These are phyloP conservation scores for Rhabdomys pumilio DNA, from an alignment of 2,797 vertebrate species.

Conservation along the genomic window DNA sequence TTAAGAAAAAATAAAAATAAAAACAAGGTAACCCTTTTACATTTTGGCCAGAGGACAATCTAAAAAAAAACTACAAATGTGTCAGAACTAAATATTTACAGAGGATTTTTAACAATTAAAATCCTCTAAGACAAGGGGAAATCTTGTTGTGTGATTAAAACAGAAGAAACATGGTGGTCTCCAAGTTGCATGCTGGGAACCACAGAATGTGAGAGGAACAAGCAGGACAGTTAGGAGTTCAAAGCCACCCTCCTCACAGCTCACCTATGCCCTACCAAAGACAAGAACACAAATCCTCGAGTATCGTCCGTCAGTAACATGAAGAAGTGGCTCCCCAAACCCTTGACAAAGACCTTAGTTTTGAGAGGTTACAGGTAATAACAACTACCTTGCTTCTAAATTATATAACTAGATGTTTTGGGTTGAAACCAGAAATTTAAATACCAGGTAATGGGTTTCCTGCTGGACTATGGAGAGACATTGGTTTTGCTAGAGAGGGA, in stretches of 20 bases:
- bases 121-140: constrained; percentile 17
- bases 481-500: constrained; percentile 46
- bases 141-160: constrained; percentile 52
- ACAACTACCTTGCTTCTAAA: constrained; percentile 55
- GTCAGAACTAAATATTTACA: constrained; percentile 43
- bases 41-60: background rate
- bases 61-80: constrained; percentile 50
- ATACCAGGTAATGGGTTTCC: constrained; percentile 63
- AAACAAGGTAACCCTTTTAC: background rate
- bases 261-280: constrained; percentile 61
- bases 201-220: background rate
- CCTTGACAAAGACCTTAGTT: constrained; percentile 66
- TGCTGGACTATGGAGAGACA: background rate
- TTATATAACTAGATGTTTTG: constrained; percentile 46
- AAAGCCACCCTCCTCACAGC: background rate
- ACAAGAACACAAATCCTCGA: constrained; percentile 77
- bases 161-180: background rate
- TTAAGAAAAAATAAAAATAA: background rate
- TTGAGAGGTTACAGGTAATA: constrained; percentile 67
- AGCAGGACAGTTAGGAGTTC: background rate
- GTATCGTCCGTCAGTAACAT: constrained; percentile 77
- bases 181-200: background rate
- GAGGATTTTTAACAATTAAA: background rate
- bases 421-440: constrained; percentile 61
- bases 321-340: constrained; percentile 78